A percentile compares a stretch with the other conserved stretches of the same genome.
phyloP scores from a whole-genome alignment of 2,888 invertebrate genomes.

The Myopa testacea region DNA sequence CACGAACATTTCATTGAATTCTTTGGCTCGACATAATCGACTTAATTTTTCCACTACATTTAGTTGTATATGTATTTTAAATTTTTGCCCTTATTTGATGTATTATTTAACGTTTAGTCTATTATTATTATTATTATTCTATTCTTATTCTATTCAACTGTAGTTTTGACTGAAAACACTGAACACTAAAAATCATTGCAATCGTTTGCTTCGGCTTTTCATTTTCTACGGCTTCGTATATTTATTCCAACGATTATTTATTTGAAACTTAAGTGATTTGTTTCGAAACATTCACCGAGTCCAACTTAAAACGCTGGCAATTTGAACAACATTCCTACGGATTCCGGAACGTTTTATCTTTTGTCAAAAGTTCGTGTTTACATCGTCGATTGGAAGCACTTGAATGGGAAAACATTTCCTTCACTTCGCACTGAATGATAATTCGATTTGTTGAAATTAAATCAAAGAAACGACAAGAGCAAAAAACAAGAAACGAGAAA shows the following conservation, averaged over 20 bases:
- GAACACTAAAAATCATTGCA: conserved; percentile 26
- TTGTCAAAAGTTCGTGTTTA: conserved; percentile 62
- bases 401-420: conserved; percentile 33
- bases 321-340: conserved; percentile 56
- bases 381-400: conserved; percentile 57
- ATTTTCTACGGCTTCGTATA: background rate
- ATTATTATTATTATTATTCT: background rate
- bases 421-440: background rate
- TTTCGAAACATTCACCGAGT: conserved; percentile 35
- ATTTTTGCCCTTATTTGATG: too few relatives aligned
- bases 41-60: too few relatives aligned
- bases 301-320: conserved; percentile 47
- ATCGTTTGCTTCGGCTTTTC: background rate
- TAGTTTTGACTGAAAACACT: background rate
- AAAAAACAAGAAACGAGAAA: conserved; percentile 10
- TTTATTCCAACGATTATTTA: conserved; percentile 14
- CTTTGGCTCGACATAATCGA: too few relatives aligned
- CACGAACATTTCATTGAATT: too few relatives aligned
- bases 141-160: background rate
- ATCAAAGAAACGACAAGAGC: background rate
- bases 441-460: conserved; percentile 17
- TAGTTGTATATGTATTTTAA: too few relatives aligned
- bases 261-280: conserved; percentile 27
- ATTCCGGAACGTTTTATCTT: conserved; percentile 51
- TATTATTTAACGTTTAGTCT: background rate